phyloP scores from a whole-genome alignment of 2,888 invertebrate species.

The Ectemnius lituratus region DNA sequence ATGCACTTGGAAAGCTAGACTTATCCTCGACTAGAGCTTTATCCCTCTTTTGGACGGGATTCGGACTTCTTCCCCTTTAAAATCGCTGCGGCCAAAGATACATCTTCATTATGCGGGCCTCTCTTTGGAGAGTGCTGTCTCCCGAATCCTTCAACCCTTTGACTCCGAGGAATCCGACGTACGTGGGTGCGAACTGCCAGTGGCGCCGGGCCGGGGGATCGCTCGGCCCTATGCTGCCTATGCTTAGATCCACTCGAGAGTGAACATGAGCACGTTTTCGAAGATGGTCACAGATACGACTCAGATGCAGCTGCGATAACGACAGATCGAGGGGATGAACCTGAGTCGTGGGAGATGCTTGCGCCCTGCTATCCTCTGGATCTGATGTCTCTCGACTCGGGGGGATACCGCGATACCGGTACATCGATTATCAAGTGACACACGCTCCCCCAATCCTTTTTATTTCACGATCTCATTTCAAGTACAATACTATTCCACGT shows the following conservation, averaged over 20 bases:
- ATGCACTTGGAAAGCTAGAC: slow-evolving; percentile 45
- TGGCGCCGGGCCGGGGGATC: not conserved
- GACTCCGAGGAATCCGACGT: slow-evolving; percentile 8
- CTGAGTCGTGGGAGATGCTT: slow-evolving; percentile 41
- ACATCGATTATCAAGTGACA: slow-evolving; percentile 68
- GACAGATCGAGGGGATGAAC: slow-evolving; percentile 28
- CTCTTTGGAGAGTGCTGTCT: not conserved
- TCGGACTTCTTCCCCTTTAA: too few relatives aligned
- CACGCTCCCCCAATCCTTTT: slow-evolving; percentile 57
- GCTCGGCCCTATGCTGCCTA: too few relatives aligned
- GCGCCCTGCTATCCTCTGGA: slow-evolving; percentile 18
- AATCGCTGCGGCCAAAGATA: too few relatives aligned
- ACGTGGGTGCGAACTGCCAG: slow-evolving; percentile 9
- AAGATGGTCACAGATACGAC: slow-evolving; percentile 30
- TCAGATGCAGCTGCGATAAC: slow-evolving; percentile 42
- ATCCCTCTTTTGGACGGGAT: too few relatives aligned
- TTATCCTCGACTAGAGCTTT: slow-evolving; percentile 10
- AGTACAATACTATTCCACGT: slow-evolving; percentile 15
- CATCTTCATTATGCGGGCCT: not conserved
- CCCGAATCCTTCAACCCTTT: too few relatives aligned
- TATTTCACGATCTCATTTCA: too few relatives aligned
- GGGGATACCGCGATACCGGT: slow-evolving; percentile 50
- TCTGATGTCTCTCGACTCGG: slow-evolving; percentile 45
- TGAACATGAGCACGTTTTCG: slow-evolving; percentile 15
- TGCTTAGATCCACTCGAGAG: slow-evolving; percentile 17